phyloP scores from a whole-genome alignment of 2,888 invertebrate species.

The Agrotis puta region DNA sequence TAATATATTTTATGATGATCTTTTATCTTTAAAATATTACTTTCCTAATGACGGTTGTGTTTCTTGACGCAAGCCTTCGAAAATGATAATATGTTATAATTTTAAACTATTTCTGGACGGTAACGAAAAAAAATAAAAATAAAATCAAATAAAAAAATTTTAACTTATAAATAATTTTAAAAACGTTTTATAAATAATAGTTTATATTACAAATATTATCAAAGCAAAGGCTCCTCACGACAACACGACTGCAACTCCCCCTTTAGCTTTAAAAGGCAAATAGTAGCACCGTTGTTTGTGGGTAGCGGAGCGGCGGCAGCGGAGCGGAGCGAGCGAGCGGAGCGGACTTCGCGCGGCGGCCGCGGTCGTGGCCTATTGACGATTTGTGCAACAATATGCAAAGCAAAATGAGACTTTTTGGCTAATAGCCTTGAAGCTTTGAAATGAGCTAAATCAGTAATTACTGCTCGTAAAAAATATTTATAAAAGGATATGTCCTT shows the following conservation, averaged over 20 bases:
- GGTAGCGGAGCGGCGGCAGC: constrained; percentile 59
- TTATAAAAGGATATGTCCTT: not conserved
- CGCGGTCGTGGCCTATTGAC: constrained; percentile 75
- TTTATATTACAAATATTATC: constrained; percentile 56
- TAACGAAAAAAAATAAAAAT: not conserved
- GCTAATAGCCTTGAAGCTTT: not conserved
- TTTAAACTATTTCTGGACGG: constrained; percentile 38
- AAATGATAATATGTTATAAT: constrained; percentile 54
- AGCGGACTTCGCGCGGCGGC: constrained; percentile 57
- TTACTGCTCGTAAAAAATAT: not conserved
- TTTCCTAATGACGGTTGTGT: constrained; percentile 61
- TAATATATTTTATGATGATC: constrained; percentile 20
- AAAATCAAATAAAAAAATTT: not conserved
- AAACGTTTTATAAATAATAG: constrained; percentile 42
- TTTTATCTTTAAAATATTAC: constrained; percentile 42
- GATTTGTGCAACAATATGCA: constrained; percentile 41
- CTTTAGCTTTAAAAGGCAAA: constrained; percentile 56
- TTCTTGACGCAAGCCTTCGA: constrained; percentile 54
- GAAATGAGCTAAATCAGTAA: not conserved
- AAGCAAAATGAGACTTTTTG: not conserved
- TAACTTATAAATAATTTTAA: not conserved
- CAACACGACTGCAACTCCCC: constrained; percentile 47
- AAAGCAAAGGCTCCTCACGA: constrained; percentile 51
- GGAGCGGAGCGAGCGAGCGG: constrained; percentile 60
- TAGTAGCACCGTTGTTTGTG: constrained; percentile 67